phyloP scores from a whole-genome alignment of 1,140 invertebrate species.

The Phenacoccus solenopsis region DNA sequence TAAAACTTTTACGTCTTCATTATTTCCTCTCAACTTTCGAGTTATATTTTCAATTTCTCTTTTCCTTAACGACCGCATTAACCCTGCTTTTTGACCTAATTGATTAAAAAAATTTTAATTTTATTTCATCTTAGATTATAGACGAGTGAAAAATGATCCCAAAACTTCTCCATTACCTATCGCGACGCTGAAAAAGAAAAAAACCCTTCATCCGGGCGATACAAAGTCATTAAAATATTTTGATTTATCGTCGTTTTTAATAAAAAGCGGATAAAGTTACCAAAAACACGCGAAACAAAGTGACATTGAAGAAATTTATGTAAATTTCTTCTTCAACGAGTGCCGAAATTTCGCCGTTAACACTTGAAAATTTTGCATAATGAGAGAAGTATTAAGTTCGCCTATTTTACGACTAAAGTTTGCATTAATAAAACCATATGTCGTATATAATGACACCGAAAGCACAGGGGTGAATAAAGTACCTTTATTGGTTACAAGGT shows the following conservation, averaged over 20 bases:
- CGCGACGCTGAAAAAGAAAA: neutral
- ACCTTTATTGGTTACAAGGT: too few relatives aligned
- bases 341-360: neutral
- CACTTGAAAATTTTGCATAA: constrained; percentile 3
- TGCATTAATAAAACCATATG: neutral
- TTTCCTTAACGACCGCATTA: neutral
- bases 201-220: too few relatives aligned
- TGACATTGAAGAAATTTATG: neutral
- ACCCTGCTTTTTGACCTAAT: neutral
- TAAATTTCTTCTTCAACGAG: neutral
- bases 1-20: constrained; percentile 3
- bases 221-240: neutral
- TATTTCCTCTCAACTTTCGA: neutral
- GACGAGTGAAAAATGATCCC: neutral
- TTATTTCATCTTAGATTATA: neutral
- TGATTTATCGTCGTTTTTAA: neutral
- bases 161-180: neutral
- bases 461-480: neutral
- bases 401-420: neutral
- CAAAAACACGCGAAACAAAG: neutral
- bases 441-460: neutral
- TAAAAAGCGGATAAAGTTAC: neutral
- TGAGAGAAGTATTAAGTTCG: neutral
- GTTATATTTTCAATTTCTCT: neutral
- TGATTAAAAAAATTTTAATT: neutral